Evolutionary conservation across 2,113 vertebrate species (phyloP), one percentile per base, ranked within the genome.

Genomic region (Hydrolagus affinis): DNA sequence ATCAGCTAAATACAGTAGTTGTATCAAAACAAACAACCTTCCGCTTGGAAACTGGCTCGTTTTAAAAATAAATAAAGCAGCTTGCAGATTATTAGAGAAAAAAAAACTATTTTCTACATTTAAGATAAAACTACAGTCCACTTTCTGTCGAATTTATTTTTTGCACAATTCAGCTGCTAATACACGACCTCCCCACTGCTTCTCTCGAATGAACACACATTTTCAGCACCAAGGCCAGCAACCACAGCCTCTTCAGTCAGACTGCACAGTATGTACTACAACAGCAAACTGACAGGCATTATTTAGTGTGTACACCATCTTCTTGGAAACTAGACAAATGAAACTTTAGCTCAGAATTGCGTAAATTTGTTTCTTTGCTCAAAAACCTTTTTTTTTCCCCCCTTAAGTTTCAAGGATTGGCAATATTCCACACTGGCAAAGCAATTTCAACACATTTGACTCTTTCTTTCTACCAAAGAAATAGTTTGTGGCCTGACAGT

Each of bases 181-280:
- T 66, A 68, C 32, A 56, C 17, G 19, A 19, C 1, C 6, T 62
- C 60, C 64, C 25, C 19, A 9, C 77, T 30, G 62, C 17, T 66
- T 68, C 28, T 62, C 17, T 3, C 3, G 28, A 19, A 28, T 11
- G 10, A 83, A 62, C 62, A 0, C 21, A 3, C 14, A 11, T 21
- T 86, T 88, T 87, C 89, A 92, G 89, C 85, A 91, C 91, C 91
- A 90, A 10, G 86, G 91, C 91, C 87, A 93, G 91, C 0, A 86
- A 87, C 91, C 78, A 44, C 57, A 64, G 68, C 0, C 17, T 44
- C 44, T 44, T 44, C 44, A 44, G 44, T 44, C 44, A 44, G 44
- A 44, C 44, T 1, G 11, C 1, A 14, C 8, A 0, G 0, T 6
- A 66, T n/a, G 62, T 6, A 32, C 30, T n/a, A 12, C 77, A 44